Conservation (phyloP, 30 jellyfish, hydroid and myxozoan species). For the Aurelia coerulea region DNA sequence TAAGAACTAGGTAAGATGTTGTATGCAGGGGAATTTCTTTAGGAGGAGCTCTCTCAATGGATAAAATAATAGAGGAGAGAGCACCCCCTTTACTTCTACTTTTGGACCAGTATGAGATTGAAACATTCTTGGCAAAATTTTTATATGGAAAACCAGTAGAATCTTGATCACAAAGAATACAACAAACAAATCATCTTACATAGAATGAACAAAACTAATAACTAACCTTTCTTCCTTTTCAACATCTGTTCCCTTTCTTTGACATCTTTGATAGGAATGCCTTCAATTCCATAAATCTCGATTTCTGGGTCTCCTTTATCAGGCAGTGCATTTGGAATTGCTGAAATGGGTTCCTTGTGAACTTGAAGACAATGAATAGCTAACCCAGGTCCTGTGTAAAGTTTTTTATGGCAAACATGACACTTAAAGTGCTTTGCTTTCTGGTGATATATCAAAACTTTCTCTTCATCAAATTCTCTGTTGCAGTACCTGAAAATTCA, state of each 20-base stretch:
- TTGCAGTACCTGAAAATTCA: constrained; percentile 92
- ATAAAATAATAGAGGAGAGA: no score
- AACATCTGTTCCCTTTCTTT: constrained; percentile 88
- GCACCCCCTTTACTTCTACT: no score
- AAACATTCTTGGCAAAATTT: no score
- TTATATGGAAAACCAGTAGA: no score
- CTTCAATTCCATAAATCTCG: constrained; percentile 99
- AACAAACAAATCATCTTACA: no score
- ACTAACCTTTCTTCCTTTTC: constrained; percentile 66
- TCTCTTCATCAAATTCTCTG: constrained; percentile 98
- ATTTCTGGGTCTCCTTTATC: constrained; percentile 93
- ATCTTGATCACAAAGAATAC: no score
- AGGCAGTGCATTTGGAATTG: constrained; percentile 93
- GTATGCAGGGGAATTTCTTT: no score
- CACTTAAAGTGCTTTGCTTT: constrained; percentile 97
- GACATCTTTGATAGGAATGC: constrained; percentile 94
- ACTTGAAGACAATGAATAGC: constrained; percentile 98
- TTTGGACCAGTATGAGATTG: no score
- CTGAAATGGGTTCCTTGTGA: constrained; percentile 93
- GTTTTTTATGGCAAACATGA: constrained; percentile 95
- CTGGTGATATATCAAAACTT: constrained; percentile 93
- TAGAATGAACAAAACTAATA: no score
- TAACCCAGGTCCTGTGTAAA: constrained; percentile 97
- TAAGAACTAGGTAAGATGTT: no score
- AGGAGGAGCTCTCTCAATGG: no score